Evolutionary conservation across 53 echinoderm and acorn worm species (phyloP).

Genomic region (Stichopus horrens): DNA sequence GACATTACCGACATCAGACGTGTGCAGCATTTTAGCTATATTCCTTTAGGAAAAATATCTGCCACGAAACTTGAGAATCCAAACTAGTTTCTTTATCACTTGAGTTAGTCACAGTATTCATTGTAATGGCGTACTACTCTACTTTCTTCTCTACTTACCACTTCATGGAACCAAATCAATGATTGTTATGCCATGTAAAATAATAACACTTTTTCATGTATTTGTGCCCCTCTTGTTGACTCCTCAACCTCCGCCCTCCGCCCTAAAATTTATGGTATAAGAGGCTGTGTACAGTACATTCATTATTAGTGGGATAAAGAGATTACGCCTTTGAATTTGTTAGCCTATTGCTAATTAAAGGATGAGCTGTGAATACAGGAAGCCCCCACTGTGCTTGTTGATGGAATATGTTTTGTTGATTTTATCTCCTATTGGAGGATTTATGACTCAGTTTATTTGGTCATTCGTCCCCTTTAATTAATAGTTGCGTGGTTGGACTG

Average conservation of each 20-base stretch:
- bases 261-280: too few relatives aligned
- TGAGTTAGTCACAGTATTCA: constrained; percentile 9
- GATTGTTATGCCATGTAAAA: constrained; percentile 1
- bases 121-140: constrained; percentile 27
- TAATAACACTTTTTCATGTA: neutral
- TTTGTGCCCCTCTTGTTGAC: constrained; percentile 24
- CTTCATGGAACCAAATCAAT: too few relatives aligned
- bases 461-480: neutral
- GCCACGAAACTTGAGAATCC: constrained; percentile 10
- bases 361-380: constrained; percentile 24
- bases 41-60: neutral
- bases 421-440: neutral
- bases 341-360: constrained; percentile 13
- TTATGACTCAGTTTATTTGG: too few relatives aligned
- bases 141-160: neutral
- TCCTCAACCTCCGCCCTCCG: neutral
- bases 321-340: constrained; percentile 1
- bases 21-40: constrained; percentile 11
- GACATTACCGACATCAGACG: constrained; percentile 25
- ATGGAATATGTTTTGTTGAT: constrained; percentile 15
- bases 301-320: neutral
- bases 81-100: neutral
- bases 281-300: neutral
- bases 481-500: constrained; percentile 41
- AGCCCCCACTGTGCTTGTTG: neutral